These are phyloP conservation scores for Watsonalla binaria DNA, from an alignment of 2,888 invertebrate species.

Conservation along the genomic window DNA sequence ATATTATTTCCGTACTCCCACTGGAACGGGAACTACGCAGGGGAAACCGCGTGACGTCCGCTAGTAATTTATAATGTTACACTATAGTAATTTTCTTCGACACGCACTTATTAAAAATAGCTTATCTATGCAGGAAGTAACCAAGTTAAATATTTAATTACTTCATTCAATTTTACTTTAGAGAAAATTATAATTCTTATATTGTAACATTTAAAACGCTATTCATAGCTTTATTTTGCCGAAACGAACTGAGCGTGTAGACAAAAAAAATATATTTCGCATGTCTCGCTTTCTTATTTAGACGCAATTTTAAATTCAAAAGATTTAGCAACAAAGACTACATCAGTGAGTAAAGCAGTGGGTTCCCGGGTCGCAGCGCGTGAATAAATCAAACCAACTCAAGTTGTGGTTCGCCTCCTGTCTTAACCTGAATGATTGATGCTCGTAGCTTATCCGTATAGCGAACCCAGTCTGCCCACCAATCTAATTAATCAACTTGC, in stretches of 20 bases:
- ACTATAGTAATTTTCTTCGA: not conserved
- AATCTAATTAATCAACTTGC: not conserved
- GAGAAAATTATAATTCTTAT: not conserved
- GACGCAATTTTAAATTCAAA: not conserved
- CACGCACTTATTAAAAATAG: not conserved
- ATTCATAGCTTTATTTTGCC: not conserved
- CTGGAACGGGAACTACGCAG: too few relatives aligned
- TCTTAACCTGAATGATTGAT: conserved; percentile 1
- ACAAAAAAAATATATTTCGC: not conserved
- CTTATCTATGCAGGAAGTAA: not conserved
- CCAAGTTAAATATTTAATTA: not conserved
- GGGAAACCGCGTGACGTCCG: too few relatives aligned
- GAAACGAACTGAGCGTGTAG: not conserved
- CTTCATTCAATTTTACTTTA: not conserved
- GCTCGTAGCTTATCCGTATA: not conserved
- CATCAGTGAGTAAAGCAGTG: too few relatives aligned
- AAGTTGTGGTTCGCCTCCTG: not conserved
- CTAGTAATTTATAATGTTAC: too few relatives aligned
- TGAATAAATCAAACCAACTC: not conserved
- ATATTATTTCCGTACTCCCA: too few relatives aligned
- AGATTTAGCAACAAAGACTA: not conserved
- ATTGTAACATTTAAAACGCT: too few relatives aligned
- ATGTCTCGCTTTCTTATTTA: not conserved
- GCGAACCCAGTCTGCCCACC: not conserved
- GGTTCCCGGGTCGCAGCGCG: too few relatives aligned